Percentiles rank a stretch among this genome's conserved stretches.
Evolutionary conservation across 1,140 invertebrate species (phyloP).

Genomic region (Pseudomyrmex gracilis): DNA sequence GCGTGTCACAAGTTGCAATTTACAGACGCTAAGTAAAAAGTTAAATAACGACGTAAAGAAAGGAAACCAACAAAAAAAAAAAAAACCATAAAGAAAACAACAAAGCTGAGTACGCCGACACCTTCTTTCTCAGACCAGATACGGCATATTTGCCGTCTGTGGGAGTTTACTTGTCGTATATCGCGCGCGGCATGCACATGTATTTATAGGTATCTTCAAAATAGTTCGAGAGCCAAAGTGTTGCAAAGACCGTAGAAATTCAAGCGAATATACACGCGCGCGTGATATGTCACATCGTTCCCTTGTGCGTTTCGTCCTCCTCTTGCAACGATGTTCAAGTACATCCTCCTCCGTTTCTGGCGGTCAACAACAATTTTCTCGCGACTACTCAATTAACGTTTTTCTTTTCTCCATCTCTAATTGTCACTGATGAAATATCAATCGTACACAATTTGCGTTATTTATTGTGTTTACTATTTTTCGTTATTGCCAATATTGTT

Average conservation of each 20-base stretch:
- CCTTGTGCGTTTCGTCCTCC: neutral
- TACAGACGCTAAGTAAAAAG: too few relatives aligned
- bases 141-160: conserved; percentile 52
- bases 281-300: conserved; percentile 50
- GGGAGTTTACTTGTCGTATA: conserved; percentile 54
- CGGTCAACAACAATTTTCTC: conserved; percentile 1
- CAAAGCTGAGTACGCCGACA: too few relatives aligned
- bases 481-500: neutral
- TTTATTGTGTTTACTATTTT: neutral
- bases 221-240: conserved; percentile 69
- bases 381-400: neutral
- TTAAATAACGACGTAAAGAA: too few relatives aligned
- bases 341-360: conserved; percentile 4
- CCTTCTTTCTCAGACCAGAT: conserved; percentile 41
- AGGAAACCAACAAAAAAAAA: too few relatives aligned
- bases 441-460: too few relatives aligned
- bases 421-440: too few relatives aligned
- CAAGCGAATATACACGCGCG: conserved; percentile 61
- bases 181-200: conserved; percentile 58
- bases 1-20: too few relatives aligned
- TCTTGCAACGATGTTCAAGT: neutral
- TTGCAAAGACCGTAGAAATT: conserved; percentile 71
- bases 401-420: neutral
- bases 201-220: conserved; percentile 73
- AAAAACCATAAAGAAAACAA: too few relatives aligned